A percentile compares a stretch with the other conserved stretches of the same genome.
These are phyloP conservation scores for Andrena trimmerana DNA, from an alignment of 2,888 invertebrate genomes.

Conservation along the genomic window DNA sequence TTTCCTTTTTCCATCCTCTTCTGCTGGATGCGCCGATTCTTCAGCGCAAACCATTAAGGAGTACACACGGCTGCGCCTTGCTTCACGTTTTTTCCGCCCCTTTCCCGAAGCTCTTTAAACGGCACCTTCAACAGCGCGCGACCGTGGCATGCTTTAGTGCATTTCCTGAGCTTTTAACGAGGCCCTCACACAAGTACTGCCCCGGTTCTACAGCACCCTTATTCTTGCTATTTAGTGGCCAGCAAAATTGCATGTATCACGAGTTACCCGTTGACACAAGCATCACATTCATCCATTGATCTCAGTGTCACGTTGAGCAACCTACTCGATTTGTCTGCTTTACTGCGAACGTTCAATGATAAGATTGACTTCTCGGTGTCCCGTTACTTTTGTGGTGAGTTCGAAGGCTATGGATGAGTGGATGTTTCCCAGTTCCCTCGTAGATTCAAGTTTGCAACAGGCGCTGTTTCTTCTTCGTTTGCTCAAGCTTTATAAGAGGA, in stretches of 20 bases:
- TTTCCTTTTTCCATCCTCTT: conserved; percentile 16
- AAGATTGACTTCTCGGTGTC: too few species aligned
- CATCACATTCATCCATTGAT: background rate
- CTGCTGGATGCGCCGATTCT: conserved; percentile 61
- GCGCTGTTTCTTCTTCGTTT: too few species aligned
- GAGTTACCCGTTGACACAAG: background rate
- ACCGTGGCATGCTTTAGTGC: conserved; percentile 70
- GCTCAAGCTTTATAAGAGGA: too few species aligned
- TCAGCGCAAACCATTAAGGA: conserved; percentile 75
- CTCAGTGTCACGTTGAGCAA: background rate
- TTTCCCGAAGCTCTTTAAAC: conserved; percentile 77
- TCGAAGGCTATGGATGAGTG: too few species aligned
- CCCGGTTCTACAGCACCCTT: conserved; percentile 25
- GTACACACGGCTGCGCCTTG: conserved; percentile 72
- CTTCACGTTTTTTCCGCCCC: conserved; percentile 65
- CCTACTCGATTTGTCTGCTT: background rate
- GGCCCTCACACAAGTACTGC: conserved; percentile 72
- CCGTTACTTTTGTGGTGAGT: too few species aligned
- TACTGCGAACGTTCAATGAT: too few species aligned
- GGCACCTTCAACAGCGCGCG: conserved; percentile 67
- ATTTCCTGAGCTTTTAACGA: conserved; percentile 81
- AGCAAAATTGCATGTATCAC: conserved; percentile 36
- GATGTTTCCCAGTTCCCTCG: too few species aligned
- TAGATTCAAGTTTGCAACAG: too few species aligned
- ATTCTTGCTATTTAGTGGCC: conserved; percentile 61